Conservation (phyloP, 2,888 invertebrate genomes). For the Tachina lurida region DNA sequence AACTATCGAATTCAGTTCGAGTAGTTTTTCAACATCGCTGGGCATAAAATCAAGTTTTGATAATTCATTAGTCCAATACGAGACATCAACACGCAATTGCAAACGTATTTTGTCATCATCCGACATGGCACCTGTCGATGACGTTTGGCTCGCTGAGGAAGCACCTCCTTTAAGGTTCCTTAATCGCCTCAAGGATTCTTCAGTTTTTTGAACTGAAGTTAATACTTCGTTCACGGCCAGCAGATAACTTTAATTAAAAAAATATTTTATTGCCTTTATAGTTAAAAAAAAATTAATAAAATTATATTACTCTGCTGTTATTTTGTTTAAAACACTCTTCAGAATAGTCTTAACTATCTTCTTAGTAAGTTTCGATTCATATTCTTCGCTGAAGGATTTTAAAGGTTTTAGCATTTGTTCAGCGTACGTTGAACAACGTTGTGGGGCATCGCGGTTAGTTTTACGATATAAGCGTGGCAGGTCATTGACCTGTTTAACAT, state of each 20-base stretch:
- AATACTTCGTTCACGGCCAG: constrained; percentile 93
- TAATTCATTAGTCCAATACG: constrained; percentile 87
- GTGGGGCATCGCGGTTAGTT: constrained; percentile 94
- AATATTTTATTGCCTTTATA: neutral
- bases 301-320: constrained; percentile 85
- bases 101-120: constrained; percentile 97
- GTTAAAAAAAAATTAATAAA: constrained; percentile 6
- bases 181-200: constrained; percentile 94
- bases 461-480: constrained; percentile 96
- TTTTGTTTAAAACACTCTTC: constrained; percentile 82
- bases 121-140: constrained; percentile 84
- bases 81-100: constrained; percentile 94
- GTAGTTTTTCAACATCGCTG: constrained; percentile 85
- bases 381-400: constrained; percentile 81
- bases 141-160: constrained; percentile 74
- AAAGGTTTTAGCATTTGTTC: constrained; percentile 86
- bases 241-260: constrained; percentile 85
- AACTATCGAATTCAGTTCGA: constrained; percentile 86
- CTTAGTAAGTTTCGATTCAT: constrained; percentile 79
- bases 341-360: constrained; percentile 77
- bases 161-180: constrained; percentile 90
- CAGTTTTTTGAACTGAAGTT: constrained; percentile 96
- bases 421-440: constrained; percentile 91
- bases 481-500: constrained; percentile 93
- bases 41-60: constrained; percentile 84